Evolutionary conservation across 2,113 vertebrate species (phyloP).

Genomic region (Sturnira hondurensis): DNA sequence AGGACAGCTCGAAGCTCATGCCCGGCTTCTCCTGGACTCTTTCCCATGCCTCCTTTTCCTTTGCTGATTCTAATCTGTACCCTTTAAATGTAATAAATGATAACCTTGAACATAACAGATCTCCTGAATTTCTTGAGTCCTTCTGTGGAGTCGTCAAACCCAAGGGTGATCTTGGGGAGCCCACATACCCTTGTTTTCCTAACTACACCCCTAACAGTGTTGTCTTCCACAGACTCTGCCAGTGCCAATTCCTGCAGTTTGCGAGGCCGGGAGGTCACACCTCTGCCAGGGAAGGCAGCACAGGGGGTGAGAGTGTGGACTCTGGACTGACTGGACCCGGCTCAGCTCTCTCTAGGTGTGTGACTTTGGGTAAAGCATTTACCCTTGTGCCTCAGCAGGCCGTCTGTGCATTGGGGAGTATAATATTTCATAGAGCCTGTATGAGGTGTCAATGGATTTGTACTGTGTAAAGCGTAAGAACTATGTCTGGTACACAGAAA

Average conservation of each 20-base stretch:
- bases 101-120: not conserved
- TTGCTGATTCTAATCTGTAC: not conserved
- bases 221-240: not conserved
- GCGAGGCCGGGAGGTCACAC: not conserved
- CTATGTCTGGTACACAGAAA: not conserved
- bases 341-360: too few species aligned
- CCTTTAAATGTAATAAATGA: not conserved
- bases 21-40: not conserved
- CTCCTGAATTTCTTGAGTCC: not conserved
- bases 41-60: too few species aligned
- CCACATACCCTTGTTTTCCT: not conserved
- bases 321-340: not conserved
- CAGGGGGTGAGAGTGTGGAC: not conserved
- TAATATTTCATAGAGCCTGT: too few species aligned
- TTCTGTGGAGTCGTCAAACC: not conserved
- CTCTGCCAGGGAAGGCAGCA: not conserved
- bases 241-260: not conserved
- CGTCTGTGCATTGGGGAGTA: not conserved
- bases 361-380: not conserved
- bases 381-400: not conserved
- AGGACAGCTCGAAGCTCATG: not conserved
- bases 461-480: not conserved
- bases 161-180: not conserved
- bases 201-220: not conserved
- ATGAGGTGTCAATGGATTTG: not conserved